phyloP scores from a whole-genome alignment of 1,140 invertebrate species.

The Anastrepha obliqua region DNA sequence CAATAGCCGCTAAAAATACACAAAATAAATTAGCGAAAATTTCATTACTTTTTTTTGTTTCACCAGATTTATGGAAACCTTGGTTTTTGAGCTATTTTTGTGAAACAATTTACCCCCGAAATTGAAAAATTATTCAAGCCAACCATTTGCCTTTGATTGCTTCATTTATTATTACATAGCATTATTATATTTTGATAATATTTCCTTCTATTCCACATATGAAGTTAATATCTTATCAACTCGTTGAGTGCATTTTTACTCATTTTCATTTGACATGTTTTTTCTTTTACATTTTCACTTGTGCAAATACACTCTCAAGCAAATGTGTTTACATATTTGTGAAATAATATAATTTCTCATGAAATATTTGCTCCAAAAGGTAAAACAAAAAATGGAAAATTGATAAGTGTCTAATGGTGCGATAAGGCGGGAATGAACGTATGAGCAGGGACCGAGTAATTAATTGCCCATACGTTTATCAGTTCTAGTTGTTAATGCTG shows the following conservation, averaged over 20 bases:
- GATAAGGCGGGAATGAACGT: slow-evolving; percentile 13
- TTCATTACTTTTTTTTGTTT: neutral
- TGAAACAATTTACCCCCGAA: neutral
- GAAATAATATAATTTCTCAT: no score
- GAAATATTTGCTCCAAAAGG: neutral
- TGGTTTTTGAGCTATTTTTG: no score
- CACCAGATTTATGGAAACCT: neutral
- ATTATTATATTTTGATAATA: neutral
- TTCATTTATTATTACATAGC: neutral
- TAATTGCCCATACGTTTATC: no score
- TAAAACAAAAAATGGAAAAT: neutral
- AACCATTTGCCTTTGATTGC: neutral
- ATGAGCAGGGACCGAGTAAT: neutral
- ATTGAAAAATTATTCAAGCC: neutral
- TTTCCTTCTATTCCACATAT: neutral
- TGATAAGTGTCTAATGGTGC: slow-evolving; percentile 20
- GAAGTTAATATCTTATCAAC: slow-evolving; percentile 13
- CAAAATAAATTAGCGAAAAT: neutral
- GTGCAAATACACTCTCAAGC: neutral
- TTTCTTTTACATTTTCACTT: neutral
- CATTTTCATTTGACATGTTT: neutral
- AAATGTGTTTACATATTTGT: neutral
- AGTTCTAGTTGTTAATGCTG: neutral
- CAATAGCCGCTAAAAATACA: neutral
- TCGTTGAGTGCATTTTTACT: neutral